phyloP scores from a whole-genome alignment of 2,888 invertebrate species.

The Allolobophora icterica region DNA sequence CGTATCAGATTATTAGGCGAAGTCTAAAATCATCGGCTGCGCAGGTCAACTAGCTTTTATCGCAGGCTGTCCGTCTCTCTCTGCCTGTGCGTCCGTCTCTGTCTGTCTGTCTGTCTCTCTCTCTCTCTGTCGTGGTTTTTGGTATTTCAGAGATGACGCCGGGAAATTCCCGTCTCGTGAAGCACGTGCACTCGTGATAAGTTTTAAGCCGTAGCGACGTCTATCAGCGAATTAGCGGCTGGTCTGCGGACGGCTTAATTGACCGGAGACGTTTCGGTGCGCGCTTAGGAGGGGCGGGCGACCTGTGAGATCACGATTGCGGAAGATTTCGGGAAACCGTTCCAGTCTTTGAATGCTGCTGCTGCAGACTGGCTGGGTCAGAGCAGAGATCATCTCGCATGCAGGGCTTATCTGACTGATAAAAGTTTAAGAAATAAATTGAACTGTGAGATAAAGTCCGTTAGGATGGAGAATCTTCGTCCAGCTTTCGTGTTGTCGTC shows the following conservation, averaged over 20 bases:
- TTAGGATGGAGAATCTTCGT: neutral
- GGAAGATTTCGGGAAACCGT: conserved; percentile 10
- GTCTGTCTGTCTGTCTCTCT: neutral
- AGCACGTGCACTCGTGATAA: neutral
- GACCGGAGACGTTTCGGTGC: neutral
- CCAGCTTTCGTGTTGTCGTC: neutral
- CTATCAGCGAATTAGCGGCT: neutral
- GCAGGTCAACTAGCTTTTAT: neutral
- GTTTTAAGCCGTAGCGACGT: neutral
- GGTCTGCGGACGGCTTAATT: neutral
- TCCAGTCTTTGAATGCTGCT: neutral
- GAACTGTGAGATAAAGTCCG: neutral
- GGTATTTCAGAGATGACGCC: neutral
- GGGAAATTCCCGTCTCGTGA: conserved; percentile 1
- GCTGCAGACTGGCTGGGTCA: neutral
- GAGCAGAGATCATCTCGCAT: neutral
- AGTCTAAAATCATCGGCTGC: neutral
- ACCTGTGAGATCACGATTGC: neutral
- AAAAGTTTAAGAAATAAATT: neutral
- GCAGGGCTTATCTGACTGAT: neutral
- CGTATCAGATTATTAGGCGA: neutral
- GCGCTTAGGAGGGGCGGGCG: neutral
- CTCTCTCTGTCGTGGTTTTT: neutral
- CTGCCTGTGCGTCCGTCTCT: neutral
- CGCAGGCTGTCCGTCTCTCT: neutral